Conservation (phyloP, 2,888 invertebrate species). For the Chaitophorus viminalis region DNA sequence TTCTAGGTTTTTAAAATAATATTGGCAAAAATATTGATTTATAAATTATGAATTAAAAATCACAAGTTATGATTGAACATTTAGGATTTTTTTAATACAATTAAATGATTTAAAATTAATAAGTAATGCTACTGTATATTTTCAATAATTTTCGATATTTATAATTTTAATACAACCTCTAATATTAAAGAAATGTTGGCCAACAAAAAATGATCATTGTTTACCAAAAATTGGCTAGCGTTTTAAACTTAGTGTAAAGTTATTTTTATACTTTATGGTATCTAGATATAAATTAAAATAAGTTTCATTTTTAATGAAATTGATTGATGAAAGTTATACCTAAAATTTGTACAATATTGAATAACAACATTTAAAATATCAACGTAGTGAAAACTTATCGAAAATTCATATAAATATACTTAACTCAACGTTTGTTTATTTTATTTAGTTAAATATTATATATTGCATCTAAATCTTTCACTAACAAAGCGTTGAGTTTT, state of each 20-base stretch:
- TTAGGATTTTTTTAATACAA: no score
- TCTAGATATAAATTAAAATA: slow-evolving; percentile 9
- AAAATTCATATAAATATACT: no score
- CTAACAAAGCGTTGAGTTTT: no score
- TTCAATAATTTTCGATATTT: background rate
- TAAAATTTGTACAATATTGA: background rate
- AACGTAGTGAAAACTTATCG: no score
- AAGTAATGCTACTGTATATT: background rate
- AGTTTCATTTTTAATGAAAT: background rate
- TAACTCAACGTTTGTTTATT: no score
- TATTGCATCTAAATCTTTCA: no score
- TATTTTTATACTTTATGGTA: slow-evolving; percentile 35
- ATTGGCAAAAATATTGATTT: background rate
- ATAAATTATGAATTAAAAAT: no score
- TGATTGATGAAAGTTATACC: no score
- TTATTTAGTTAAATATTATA: no score
- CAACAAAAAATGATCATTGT: background rate
- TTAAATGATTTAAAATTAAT: no score
- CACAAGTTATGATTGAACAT: no score
- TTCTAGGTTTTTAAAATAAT: background rate
- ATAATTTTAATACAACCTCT: background rate
- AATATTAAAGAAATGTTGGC: background rate
- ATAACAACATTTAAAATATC: background rate
- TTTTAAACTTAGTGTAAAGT: background rate
- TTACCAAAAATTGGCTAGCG: slow-evolving; percentile 6